Evolutionary conservation across 92 coral and sea anemone species (phyloP), one percentile per base, ranked within the genome.

Genomic region (Desmophyllum pertusum): DNA sequence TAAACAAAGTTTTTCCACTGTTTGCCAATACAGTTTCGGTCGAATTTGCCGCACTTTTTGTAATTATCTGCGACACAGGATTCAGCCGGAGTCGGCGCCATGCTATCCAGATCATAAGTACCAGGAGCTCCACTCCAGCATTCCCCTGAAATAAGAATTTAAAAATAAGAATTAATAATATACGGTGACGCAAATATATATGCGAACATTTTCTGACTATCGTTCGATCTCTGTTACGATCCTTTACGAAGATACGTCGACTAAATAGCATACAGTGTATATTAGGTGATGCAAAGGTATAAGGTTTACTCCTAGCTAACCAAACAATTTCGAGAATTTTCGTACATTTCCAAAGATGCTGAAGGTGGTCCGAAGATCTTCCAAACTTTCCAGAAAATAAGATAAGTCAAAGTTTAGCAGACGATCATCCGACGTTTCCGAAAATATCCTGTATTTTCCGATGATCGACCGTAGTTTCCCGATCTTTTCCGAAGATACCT

Each of bases 51-150:
- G 64, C 98, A 94, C 2, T 37, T 35, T 11, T 71, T 53, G 79
- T 83, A 92, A 57, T 91, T 89, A 33, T 85, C 77, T 40, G 87
- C 81, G 53, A 92, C 27, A 75, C 98, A 94, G 31, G 83, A n/a
- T n/a, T n/a, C n/a, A n/a, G n/a, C n/a, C 0, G 40, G 35, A 8
- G 86, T 50, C 2, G 13, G 4, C 14, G 46, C 64, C 52, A 86
- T 75, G 7, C 33, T 88, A 23, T 61, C 51, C 70, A 80, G 87
- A 14, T 65, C 10, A 7, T 68, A 73, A 27, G 87, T 76, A 9
- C 65, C 76, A 25, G 75, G 50, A 4, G 75, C 76, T 0, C 94
- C 95, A 29, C 92, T 89, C 98, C 98, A 94, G 42, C 98, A 94
- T 76, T 94, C 98, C 1, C 95, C 98, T 94, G 70, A 23, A 72